phyloP scores from a whole-genome alignment of 2,797 vertebrate genomes.

The Neoniphon sammara region DNA sequence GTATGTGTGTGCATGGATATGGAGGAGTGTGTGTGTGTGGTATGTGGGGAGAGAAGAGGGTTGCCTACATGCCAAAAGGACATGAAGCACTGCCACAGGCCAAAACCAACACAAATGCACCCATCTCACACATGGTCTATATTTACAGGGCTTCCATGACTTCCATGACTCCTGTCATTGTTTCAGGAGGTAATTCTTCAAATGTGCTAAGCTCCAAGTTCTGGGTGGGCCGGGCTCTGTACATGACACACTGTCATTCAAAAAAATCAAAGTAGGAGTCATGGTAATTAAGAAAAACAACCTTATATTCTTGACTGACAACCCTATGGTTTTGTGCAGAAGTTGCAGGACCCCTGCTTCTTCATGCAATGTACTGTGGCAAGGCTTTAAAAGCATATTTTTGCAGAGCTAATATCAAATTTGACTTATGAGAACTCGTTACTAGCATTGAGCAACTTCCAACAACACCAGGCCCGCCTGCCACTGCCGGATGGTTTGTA shows the following conservation, averaged over 20 bases:
- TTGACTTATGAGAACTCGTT: conserved; percentile 26
- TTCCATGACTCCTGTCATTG: conserved; percentile 20
- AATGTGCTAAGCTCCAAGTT: conserved; percentile 31
- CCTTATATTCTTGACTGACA: conserved; percentile 28
- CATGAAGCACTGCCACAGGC: conserved; percentile 40
- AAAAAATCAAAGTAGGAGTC: conserved; percentile 15
- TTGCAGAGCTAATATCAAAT: conserved; percentile 25
- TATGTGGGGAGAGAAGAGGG: neutral
- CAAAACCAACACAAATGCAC: conserved; percentile 62
- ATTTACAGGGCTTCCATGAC: conserved; percentile 20
- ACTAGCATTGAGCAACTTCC: conserved; percentile 23
- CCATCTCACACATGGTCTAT: conserved; percentile 45
- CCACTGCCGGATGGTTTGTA: conserved; percentile 40
- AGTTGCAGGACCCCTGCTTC: conserved; percentile 11
- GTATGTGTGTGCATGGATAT: neutral
- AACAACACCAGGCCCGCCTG: conserved; percentile 12
- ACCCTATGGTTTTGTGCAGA: conserved; percentile 14
- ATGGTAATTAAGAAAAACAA: conserved; percentile 39
- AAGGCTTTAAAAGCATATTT: conserved; percentile 23
- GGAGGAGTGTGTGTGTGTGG: too few relatives aligned
- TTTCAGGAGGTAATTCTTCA: conserved; percentile 29
- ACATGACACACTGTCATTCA: conserved; percentile 46
- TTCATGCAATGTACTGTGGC: conserved; percentile 17
- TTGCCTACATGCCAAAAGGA: conserved; percentile 15
- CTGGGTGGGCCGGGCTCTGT: conserved; percentile 46